These are phyloP conservation scores for Lottia scabra DNA, from an alignment of 2,888 invertebrate species.

Conservation along the genomic window DNA sequence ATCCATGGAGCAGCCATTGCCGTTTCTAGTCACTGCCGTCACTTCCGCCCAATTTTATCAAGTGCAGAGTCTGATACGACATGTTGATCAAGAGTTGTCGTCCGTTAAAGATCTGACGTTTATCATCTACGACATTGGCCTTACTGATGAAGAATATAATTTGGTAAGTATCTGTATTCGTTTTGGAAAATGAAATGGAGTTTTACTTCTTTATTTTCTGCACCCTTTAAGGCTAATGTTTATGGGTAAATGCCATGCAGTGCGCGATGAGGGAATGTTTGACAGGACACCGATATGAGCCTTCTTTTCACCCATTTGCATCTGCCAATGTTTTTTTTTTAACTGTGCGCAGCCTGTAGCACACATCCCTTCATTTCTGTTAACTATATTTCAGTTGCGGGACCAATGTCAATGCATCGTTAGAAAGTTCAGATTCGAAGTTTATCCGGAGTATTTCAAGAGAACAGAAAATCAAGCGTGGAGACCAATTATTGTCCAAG, in stretches of 20 bases:
- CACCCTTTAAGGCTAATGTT: too few species aligned
- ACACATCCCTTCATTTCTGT: too few species aligned
- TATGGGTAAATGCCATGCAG: too few species aligned
- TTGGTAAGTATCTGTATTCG: slow-evolving; percentile 43
- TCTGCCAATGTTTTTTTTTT: too few species aligned
- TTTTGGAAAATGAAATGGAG: too few species aligned
- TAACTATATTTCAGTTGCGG: slow-evolving; percentile 39
- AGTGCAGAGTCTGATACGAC: slow-evolving; percentile 47
- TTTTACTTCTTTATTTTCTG: too few species aligned
- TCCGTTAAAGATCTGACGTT: slow-evolving; percentile 35
- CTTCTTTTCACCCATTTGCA: too few species aligned
- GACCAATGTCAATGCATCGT: slow-evolving; percentile 52
- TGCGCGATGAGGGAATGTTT: too few species aligned
- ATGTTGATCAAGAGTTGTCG: slow-evolving; percentile 40
- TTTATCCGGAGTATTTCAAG: slow-evolving; percentile 50
- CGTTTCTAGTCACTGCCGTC: slow-evolving; percentile 52
- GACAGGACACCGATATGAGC: too few species aligned
- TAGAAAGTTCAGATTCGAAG: slow-evolving; percentile 37
- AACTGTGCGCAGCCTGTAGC: too few species aligned
- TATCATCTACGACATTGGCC: slow-evolving; percentile 52
- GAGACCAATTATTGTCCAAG: slow-evolving; percentile 52
- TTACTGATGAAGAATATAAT: slow-evolving; percentile 39
- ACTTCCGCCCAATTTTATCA: slow-evolving; percentile 45
- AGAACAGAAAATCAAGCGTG: slow-evolving; percentile 46
- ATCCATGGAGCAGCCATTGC: slow-evolving; percentile 37